phyloP scores from a whole-genome alignment of 2,797 vertebrate species.

The Anas bernieri region DNA sequence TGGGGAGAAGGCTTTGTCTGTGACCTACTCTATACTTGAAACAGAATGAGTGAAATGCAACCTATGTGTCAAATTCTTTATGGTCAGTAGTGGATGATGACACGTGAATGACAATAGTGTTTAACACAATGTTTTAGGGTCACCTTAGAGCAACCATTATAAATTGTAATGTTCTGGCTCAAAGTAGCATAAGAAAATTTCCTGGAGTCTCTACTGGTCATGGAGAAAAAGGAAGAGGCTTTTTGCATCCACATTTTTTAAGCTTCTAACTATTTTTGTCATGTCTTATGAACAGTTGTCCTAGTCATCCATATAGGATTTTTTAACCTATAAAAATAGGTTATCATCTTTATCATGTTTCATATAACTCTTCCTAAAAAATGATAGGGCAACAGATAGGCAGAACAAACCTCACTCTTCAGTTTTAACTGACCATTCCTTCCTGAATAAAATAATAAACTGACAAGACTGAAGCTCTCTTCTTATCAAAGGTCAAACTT shows the following conservation, averaged over 20 bases:
- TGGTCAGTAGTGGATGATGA: neutral
- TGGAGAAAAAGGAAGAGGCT: neutral
- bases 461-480: neutral
- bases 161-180: neutral
- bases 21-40: neutral
- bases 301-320: neutral
- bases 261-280: neutral
- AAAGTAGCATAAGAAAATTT: neutral
- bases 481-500: neutral
- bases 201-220: rapidly evolving
- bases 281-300: neutral
- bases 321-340: neutral
- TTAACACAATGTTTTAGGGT: neutral
- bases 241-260: neutral
- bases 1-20: neutral
- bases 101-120: neutral
- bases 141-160: neutral
- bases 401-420: neutral
- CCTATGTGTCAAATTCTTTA: neutral
- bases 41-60: neutral
- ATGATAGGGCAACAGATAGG: neutral
- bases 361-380: neutral
- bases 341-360: neutral
- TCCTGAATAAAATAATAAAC: neutral
- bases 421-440: neutral